Evolutionary conservation across 2,888 invertebrate genomes (phyloP), one percentile per base, ranked within the genome.

Genomic region (Drosophila sordidapex): DNA sequence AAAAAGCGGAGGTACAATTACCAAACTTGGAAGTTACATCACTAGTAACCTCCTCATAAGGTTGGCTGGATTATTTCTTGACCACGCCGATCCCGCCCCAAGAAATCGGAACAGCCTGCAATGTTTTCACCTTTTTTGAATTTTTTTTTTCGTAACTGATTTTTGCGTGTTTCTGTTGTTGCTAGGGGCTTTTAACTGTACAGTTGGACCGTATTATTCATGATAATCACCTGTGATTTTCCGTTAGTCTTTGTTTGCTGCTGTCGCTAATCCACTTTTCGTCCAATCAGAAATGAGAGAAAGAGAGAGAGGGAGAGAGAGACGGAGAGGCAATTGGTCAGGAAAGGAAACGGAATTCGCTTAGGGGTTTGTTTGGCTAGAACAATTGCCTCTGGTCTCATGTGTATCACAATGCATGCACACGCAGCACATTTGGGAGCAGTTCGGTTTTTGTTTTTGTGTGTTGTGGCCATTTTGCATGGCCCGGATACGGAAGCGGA

Each of bases 351-450:
- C 38, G n/a, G 43, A 21, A 43, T 11, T 13, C 7, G 21, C 3
- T n/a, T 11, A 53, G 15, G 46, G 8, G 31, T 11, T 21, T 11
- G 21, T 11, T 13, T 18, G 40, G 10, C n/a, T 27, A 8, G 54
- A 43, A 61, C 74, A 61, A 43, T 63, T 58, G 63, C 27, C 48
- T 25, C 35, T 54, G 36, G 71, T 36, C 43, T 35, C 69, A 62
- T 69, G 80, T 68, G 67, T 60, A 66, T 70, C 72, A 82, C 68
- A 82, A n/a, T 74, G 59, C 79, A 80, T 78, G 83, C 83, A 83
- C 79, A 83, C 76, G 76, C 89, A 88, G 87, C 74, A 81, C 84
- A 79, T 87, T 87, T 83, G 89, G 81, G 84, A 76, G 84, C 59
- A 81, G 81, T 81, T 86, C 69, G 72, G 73, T 70, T 27, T 6